Evolutionary conservation across 1,140 invertebrate genomes (phyloP), one percentile per base, ranked within the genome.

Genomic region (Cataglyphis hispanica): DNA sequence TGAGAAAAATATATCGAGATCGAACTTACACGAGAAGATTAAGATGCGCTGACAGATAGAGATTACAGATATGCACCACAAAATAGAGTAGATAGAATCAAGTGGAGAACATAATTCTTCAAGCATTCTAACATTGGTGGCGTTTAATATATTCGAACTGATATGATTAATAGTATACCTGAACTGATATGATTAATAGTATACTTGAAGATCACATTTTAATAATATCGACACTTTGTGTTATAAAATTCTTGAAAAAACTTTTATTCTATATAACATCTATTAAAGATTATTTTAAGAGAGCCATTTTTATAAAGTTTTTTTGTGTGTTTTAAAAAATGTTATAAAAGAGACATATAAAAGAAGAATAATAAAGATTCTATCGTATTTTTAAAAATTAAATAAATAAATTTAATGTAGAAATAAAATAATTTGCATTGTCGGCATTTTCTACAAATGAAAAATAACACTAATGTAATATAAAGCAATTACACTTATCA

Each of bases 1-100:
- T 27, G n/a, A 60, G 25, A 43, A 83, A 80, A 83, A 72, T n/a
- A n/a, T 43, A 56, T 19, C 22, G 25, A 66, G 43, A 70, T 81
- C n/a, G 70, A 81, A 70, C 37, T 80, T 80, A 22, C 34, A 50
- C 31, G 46, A 70, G 25, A 2, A 70, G 34, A 70, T 81, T 81
- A 70, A 25, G 19, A 61, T 74, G 5, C 31, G 4, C 40, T 34
- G 6, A 13, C 31, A 31, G 31, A 31, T 31, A 31, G 31, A 31
- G 31, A 31, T 31, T 2, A 31, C 31, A 31, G 31, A 31, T 31
- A 31, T n/a, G 16, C 7, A 25, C 46, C 13, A 50, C 3, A 19
- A 1, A 31, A 60, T 72, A 43, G 19, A n/a, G 60, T 46, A 16
- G 58, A 72, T 31, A 1, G 8, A n/a, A n/a, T n/a, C 8, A n/a